Conservation (phyloP, 2,888 invertebrate species). For the Tipula helvola region DNA sequence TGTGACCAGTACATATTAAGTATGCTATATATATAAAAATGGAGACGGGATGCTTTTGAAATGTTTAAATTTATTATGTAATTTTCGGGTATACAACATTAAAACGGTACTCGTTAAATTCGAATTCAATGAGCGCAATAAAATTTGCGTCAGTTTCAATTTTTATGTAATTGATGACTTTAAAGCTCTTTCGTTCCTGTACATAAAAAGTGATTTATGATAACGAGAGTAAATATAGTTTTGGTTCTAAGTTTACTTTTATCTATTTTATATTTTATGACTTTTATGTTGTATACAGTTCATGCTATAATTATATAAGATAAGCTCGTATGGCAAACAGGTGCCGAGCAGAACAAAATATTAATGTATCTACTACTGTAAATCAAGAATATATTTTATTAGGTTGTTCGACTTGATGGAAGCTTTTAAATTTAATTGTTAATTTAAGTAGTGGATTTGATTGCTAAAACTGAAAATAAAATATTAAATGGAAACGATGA, state of each 20-base stretch:
- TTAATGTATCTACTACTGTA: not conserved
- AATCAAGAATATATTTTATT: not conserved
- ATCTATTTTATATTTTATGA: not conserved
- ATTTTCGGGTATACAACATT: not conserved
- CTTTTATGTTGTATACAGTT: not conserved
- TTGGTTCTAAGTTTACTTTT: not conserved
- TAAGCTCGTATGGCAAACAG: not conserved
- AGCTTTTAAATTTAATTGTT: not conserved
- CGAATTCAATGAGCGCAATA: not conserved
- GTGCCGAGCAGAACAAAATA: not conserved
- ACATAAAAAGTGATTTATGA: not conserved
- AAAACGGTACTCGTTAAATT: not conserved
- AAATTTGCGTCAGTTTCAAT: not conserved
- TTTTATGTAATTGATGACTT: not conserved
- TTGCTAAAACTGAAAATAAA: not conserved
- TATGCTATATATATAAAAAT: not conserved
- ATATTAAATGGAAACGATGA: not conserved
- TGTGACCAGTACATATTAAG: not conserved
- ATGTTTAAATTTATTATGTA: not conserved
- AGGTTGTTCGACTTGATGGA: not conserved
- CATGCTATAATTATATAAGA: not conserved
- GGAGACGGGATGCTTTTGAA: not conserved
- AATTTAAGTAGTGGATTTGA: not conserved
- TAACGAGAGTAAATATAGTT: not conserved
- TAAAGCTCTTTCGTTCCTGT: not conserved